These are phyloP conservation scores for Ammospiza nelsoni DNA, from an alignment of 2,113 vertebrate species.

Conservation along the genomic window DNA sequence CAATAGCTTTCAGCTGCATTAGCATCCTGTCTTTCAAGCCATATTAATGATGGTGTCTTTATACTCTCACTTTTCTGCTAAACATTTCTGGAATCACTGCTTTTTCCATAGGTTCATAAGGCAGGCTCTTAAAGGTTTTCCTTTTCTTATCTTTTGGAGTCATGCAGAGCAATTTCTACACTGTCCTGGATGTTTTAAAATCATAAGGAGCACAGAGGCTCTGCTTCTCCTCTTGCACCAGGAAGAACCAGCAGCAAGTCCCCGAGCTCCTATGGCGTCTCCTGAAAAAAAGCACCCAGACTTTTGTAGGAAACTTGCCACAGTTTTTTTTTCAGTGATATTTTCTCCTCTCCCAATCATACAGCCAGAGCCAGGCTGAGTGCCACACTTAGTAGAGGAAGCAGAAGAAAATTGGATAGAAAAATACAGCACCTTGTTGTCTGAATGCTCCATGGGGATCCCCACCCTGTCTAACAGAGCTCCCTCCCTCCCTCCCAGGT, in stretches of 20 bases:
- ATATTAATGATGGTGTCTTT: neutral
- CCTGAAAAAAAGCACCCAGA: neutral
- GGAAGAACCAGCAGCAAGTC: neutral
- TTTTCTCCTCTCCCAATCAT: neutral
- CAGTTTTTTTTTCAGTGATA: neutral
- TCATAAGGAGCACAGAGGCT: neutral
- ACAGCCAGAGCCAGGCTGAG: neutral
- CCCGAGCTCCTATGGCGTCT: neutral
- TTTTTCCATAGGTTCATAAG: neutral
- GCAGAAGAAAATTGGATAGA: neutral
- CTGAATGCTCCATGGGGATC: neutral
- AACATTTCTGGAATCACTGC: neutral
- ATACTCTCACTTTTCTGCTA: conserved; percentile 47
- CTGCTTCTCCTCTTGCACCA: neutral
- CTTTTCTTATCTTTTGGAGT: neutral
- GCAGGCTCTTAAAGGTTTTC: neutral
- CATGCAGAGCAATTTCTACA: neutral
- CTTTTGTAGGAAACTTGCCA: neutral
- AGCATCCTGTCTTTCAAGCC: neutral
- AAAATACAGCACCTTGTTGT: neutral
- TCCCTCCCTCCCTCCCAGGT: neutral
- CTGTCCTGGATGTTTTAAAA: neutral
- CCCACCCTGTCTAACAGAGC: neutral
- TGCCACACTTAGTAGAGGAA: neutral
- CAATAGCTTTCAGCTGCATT: neutral